Evolutionary conservation across 2,113 vertebrate species (phyloP).

Genomic region (Tyrannus savana): DNA sequence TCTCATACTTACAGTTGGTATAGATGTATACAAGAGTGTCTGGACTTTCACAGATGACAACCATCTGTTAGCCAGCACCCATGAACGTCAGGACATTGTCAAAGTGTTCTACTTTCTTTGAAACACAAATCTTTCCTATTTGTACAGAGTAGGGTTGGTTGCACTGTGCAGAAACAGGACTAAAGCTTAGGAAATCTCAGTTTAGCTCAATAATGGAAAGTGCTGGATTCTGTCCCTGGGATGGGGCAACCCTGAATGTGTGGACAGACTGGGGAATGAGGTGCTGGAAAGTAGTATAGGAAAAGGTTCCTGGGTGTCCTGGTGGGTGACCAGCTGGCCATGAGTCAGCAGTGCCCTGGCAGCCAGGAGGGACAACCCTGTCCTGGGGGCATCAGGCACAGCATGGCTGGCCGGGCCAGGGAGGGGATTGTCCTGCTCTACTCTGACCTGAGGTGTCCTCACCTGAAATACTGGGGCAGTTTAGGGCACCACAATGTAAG

Average conservation of each 20-base stretch:
- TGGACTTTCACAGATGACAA: neutral
- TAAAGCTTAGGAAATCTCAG: neutral
- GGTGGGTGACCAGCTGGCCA: neutral
- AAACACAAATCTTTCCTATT: neutral
- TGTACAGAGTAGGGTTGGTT: rapidly evolving
- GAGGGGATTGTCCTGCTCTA: neutral
- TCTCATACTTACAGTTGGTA: neutral
- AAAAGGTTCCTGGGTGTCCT: neutral
- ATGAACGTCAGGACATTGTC: neutral
- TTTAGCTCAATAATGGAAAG: neutral
- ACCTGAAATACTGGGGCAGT: rapidly evolving
- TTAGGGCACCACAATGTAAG: rapidly evolving
- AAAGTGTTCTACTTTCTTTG: neutral
- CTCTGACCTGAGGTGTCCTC: rapidly evolving
- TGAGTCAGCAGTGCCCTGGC: neutral
- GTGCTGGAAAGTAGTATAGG: neutral
- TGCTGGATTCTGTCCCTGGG: rapidly evolving
- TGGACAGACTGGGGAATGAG: rapidly evolving
- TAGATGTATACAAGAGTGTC: neutral
- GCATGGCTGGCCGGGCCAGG: rapidly evolving
- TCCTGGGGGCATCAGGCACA: neutral
- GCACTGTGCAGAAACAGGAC: rapidly evolving
- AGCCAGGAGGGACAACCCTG: neutral
- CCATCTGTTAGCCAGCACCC: neutral
- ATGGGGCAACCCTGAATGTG: rapidly evolving